Base-by-base conservation (phyloP, 1,140 invertebrate species). In the Drosophila orena region DNA sequence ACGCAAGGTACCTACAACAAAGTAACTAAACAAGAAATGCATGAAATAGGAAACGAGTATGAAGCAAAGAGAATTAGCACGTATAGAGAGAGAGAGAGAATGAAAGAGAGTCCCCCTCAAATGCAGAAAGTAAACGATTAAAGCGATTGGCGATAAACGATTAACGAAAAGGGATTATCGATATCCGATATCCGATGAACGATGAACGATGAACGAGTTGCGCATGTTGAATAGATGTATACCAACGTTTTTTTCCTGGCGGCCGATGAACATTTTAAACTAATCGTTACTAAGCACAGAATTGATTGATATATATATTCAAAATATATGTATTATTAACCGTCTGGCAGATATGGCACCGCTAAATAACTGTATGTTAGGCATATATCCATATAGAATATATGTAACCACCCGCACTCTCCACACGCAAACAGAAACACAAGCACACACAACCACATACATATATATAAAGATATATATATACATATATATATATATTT, bases 281-380 rank as follows among this genome's bases (percentile, higher is more conserved):
- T 69, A 56, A 70, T 57, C 57, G 44, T 66, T 53, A 46, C 55
- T 52, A 72, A 70, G 72, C 77, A 85, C 81, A 74, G 59, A 77
- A 64, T 65, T 61, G 50, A 58, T 79, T 35, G 68, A 77, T 88
- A 88, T 88, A 79, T 86, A 86, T 86, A 88, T 86, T 88, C 56
- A 77, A 86, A 86, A 86, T 86, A 86, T 86, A 88, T 86, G 75
- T 86, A 79, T 86, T 80, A 72, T 55, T 52, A 62, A 68, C 57
- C 70, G 46, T 69, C 72, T 77, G 77, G 68, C 62, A 56, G 49
- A 66, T 75, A 55, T 74, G 55, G 64, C 58, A 72, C 62, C 62
- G 70, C 74, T 88, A 81, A 68, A 64, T 52, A 68, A 65, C 43
- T 17, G 49, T 58, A 70, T 56, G 50, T 58, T 72, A 66, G 54